Evolutionary conservation across 2,888 invertebrate species (phyloP).

Genomic region (Drosophila cracens): DNA sequence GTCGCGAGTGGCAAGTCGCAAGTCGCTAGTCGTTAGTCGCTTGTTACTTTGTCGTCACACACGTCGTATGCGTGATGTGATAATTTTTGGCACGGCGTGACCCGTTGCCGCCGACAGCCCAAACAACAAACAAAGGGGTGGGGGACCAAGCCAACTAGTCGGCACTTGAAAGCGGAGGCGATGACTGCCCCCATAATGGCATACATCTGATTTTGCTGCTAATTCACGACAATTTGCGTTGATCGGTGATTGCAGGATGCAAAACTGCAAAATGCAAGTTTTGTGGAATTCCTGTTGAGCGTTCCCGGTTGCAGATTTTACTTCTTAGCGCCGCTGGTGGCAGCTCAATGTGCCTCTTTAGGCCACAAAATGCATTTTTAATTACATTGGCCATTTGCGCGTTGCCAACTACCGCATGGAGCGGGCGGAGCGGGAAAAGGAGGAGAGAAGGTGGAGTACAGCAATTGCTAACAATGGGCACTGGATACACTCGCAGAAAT

Average conservation of each 20-base stretch:
- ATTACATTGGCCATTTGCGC: constrained; percentile 77
- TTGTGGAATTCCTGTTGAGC: constrained; percentile 29
- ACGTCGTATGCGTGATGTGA: constrained; percentile 80
- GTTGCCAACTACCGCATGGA: constrained; percentile 35
- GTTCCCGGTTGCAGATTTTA: constrained; percentile 8
- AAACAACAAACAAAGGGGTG: background rate
- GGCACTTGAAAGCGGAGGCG: constrained; percentile 66
- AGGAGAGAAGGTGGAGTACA: background rate
- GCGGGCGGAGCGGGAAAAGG: background rate
- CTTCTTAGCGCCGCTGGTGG: constrained; percentile 26
- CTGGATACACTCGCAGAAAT: background rate
- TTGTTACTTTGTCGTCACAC: constrained; percentile 44
- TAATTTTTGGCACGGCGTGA: constrained; percentile 73
- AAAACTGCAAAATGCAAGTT: constrained; percentile 11
- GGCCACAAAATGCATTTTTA: constrained; percentile 74
- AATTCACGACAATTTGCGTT: constrained; percentile 76
- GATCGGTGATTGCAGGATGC: constrained; percentile 65
- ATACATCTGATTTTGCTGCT: constrained; percentile 62
- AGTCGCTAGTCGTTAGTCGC: constrained; percentile 16
- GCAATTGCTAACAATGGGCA: constrained; percentile 29
- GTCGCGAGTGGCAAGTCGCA: constrained; percentile 11
- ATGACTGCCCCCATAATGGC: constrained; percentile 59
- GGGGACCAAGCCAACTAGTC: constrained; percentile 16
- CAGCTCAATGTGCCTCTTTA: constrained; percentile 66
- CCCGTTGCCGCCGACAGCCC: constrained; percentile 23